Evolutionary conservation across 2,113 vertebrate genomes (phyloP).

Genomic region (Alligator sinensis): DNA sequence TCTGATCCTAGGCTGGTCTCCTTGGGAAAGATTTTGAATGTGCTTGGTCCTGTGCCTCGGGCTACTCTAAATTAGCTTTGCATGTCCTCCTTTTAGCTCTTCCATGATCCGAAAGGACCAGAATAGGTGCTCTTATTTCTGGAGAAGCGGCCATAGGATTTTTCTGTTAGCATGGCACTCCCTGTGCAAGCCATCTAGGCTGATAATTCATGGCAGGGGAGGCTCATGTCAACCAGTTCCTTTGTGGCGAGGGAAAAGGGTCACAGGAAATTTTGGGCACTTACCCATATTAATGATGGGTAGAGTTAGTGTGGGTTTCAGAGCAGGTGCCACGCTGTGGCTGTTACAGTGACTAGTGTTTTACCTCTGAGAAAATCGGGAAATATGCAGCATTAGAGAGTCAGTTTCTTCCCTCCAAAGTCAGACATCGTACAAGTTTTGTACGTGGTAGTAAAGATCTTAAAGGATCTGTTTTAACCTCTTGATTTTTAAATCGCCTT

Average conservation of each 20-base stretch:
- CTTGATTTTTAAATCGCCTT: background rate
- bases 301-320: background rate
- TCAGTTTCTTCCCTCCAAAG: background rate
- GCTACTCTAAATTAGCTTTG: background rate
- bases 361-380: background rate
- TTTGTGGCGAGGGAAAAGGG: background rate
- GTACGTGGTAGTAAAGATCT: background rate
- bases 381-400: background rate
- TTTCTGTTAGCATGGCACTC: background rate
- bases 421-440: background rate
- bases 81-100: background rate
- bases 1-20: background rate
- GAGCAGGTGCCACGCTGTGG: background rate
- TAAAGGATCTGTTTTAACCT: background rate
- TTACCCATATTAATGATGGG: background rate
- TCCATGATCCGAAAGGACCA: background rate
- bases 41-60: background rate
- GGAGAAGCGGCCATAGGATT: background rate
- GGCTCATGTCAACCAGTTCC: background rate
- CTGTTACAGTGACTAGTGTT: background rate
- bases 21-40: background rate
- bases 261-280: background rate
- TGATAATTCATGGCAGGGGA: background rate
- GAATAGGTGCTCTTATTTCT: background rate
- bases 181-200: background rate